Conservation (phyloP, 1,140 invertebrate species). For the Caenorhabditis tropicalis region DNA sequence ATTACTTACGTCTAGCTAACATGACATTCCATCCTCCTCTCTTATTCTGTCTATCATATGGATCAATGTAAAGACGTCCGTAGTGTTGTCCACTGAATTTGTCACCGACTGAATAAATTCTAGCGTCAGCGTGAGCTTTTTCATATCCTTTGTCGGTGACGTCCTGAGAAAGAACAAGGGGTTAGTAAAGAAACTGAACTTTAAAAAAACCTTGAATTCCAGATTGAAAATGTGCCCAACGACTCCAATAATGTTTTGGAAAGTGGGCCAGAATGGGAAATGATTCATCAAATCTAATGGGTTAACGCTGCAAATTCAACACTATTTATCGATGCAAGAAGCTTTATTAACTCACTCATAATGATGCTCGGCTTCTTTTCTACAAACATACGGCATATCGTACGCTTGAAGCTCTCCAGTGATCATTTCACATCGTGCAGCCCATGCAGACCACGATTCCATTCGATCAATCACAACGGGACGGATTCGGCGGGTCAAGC, state of each 20-base stretch:
- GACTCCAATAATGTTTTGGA: constrained; percentile 62
- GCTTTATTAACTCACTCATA: constrained; percentile 58
- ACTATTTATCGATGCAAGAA: not conserved
- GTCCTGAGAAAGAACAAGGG: constrained; percentile 52
- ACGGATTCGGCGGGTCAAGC: constrained; percentile 62
- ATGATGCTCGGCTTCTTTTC: constrained; percentile 67
- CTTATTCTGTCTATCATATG: constrained; percentile 65
- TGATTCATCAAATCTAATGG: constrained; percentile 69
- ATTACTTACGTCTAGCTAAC: constrained; percentile 63
- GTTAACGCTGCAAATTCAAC: constrained; percentile 62
- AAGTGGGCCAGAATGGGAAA: constrained; percentile 70
- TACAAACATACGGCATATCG: constrained; percentile 70
- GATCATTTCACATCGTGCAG: constrained; percentile 61
- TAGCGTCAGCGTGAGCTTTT: constrained; percentile 64
- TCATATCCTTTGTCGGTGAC: constrained; percentile 63
- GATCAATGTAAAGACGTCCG: constrained; percentile 69
- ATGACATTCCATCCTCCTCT: constrained; percentile 62
- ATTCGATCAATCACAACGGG: constrained; percentile 68
- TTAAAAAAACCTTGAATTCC: constrained; percentile 58
- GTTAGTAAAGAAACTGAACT: not conserved
- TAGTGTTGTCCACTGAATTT: constrained; percentile 65
- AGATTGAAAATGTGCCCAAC: constrained; percentile 61
- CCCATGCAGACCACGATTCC: constrained; percentile 66
- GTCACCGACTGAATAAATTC: constrained; percentile 67
- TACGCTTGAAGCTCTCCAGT: constrained; percentile 59